Base-by-base conservation (phyloP, 1,140 invertebrate species). In the Caenorhabditis tropicalis region DNA sequence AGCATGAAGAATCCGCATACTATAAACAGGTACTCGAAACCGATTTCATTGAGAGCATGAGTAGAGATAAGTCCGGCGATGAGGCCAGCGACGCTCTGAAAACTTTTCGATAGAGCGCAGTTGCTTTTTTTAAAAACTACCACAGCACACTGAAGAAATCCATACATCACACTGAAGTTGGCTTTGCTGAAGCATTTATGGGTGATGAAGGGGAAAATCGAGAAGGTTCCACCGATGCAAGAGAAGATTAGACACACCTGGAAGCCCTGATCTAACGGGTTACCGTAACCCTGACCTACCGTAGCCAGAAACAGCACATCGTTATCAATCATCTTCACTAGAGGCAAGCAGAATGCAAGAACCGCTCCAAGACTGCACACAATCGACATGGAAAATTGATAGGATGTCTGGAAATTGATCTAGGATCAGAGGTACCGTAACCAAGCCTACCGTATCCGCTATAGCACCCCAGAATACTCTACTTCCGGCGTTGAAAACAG, bases 381-480 rank as follows among this genome's bases (percentile, higher is more conserved):
- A 31, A 86, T 83, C 36, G 79, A 51, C 85, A 86, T 87, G 19
- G 49, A 81, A 4, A 81, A 65, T 39, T 86, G 83, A 80, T 86
- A 85, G 16, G 84, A 86, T n/a, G 83, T 86, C 58, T 70, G 81
- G 39, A 82, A 36, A n/a, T n/a, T n/a, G 15, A 51, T 49, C 16
- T 51, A n/a, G n/a, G n/a, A 7, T 21, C 49, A 29, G 15, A 19
- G 12, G 16, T 1, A 6, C 12, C 12, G 53, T 16, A 15, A 33
- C 0, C 19, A 60, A 43, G 19, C n/a, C 29, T 53, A 84, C 82
- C 70, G 87, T 90, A 82, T 93, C 92, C 49, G 91, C 90, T 2
- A 93, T 33, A n/a, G 80, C 56, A 1, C 93, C 93, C 93, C 93
- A 93, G 60, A 90, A 65, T n/a, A 93, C 88, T 39, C 93, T 84